phyloP scores from a whole-genome alignment of 2,888 invertebrate species.

The Odiellus spinosus region DNA sequence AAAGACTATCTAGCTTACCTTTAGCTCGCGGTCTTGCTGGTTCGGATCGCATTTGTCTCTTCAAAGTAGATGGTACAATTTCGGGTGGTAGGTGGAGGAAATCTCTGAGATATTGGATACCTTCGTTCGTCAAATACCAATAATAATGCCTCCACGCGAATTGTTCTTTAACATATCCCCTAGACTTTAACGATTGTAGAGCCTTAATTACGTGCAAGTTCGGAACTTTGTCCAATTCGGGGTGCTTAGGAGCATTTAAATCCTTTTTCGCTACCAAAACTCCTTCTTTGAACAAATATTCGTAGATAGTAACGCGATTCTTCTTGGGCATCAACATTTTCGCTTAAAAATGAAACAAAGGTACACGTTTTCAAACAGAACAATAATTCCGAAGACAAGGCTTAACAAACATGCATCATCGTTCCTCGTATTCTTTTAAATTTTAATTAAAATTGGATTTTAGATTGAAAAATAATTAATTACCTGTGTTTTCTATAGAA shows the following conservation, averaged over 20 bases:
- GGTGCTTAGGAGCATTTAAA: constrained; percentile 93
- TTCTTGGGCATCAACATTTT: constrained; percentile 99
- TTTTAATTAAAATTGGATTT: too few species aligned
- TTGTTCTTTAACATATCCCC: constrained; percentile 96
- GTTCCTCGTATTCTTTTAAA: too few species aligned
- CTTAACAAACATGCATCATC: too few species aligned
- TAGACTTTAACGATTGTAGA: constrained; percentile 72
- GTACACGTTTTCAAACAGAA: too few species aligned
- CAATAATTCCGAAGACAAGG: too few species aligned
- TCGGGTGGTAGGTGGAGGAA: constrained; percentile 94
- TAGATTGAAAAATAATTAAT: too few species aligned
- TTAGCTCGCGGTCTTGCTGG: constrained; percentile 44
- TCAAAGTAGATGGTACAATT: constrained; percentile 95
- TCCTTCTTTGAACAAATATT: constrained; percentile 96
- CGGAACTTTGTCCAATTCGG: constrained; percentile 82
- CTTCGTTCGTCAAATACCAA: constrained; percentile 97
- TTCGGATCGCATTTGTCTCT: constrained; percentile 73
- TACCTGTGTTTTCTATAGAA: too few species aligned
- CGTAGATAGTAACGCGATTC: constrained; percentile 89
- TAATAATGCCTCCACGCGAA: constrained; percentile 99
- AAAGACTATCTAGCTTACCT: constrained; percentile 7
- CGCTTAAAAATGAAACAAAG: constrained; percentile 11
- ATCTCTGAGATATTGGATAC: constrained; percentile 86
- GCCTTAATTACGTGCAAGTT: constrained; percentile 98
- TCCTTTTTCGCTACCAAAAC: constrained; percentile 99